phyloP scores from a whole-genome alignment of 1,140 invertebrate species.

The Drosophila tsacasi region DNA sequence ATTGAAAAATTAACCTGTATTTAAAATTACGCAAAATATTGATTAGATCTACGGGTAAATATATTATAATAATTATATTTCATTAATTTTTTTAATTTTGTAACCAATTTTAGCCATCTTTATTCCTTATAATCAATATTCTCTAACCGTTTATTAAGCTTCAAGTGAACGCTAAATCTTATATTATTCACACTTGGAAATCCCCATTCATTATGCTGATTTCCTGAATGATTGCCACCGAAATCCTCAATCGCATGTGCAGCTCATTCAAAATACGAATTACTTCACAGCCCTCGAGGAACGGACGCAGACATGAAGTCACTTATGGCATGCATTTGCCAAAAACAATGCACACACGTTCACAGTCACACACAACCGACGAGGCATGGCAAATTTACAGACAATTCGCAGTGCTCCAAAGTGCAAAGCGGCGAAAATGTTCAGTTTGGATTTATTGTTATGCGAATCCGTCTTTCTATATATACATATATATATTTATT shows the following conservation, averaged over 20 bases:
- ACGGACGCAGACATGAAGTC: constrained; percentile 4
- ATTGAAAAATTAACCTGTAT: too few relatives aligned
- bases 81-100: too few relatives aligned
- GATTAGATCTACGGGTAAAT: too few relatives aligned
- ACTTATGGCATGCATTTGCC: constrained; percentile 48
- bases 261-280: constrained; percentile 43
- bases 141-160: too few relatives aligned
- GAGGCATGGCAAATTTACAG: constrained; percentile 56
- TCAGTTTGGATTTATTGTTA: constrained; percentile 70
- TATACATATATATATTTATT: constrained; percentile 4
- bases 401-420: constrained; percentile 55
- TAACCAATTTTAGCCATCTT: too few relatives aligned
- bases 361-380: not conserved
- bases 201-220: not conserved
- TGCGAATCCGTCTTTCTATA: constrained; percentile 34
- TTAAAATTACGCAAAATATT: too few relatives aligned
- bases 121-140: not conserved
- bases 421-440: constrained; percentile 57
- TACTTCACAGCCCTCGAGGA: constrained; percentile 34
- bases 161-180: not conserved
- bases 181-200: constrained; percentile 5
- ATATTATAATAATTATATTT: too few relatives aligned
- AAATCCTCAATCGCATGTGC: constrained; percentile 30
- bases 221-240: constrained; percentile 6
- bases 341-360: constrained; percentile 53